Base-by-base conservation (phyloP, 2,888 invertebrate species). In the Harpalus rufipes region DNA sequence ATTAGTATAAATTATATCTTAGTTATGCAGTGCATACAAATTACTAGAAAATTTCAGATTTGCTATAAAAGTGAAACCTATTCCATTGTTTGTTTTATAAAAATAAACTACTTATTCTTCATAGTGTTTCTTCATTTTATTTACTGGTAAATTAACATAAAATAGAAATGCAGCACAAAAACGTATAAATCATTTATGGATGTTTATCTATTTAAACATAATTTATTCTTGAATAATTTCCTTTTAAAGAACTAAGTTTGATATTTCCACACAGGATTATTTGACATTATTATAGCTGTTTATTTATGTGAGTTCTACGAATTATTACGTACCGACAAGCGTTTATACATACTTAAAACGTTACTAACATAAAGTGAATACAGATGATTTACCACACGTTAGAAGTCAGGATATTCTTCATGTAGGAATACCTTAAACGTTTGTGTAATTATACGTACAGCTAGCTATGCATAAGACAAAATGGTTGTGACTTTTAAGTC, bases 131-230 rank as follows among this genome's bases (percentile, higher is more conserved):
- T 16, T 68, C 68, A 74, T 74, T 72, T 72, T 44, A 74, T 44
- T 44, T 41, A 74, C 41, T 44, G 44, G 68, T 39, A 68, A 74
- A 74, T 74, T 74, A 41, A 74, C 72, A 74, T 74, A 74, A 44
- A 74, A 74, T 74, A 74, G 72, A 74, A 74, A 74, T 74, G 72
- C 72, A 74, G 12, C 41, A 74, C 41, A 74, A 74, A 44, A 74
- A 74, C 10, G 44, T 44, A 74, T 44, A 74, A 74, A 74, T 74
- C 68, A 74, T 41, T 32, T 74, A 74, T 74, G 72, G 72, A 44
- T 44, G 41, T 7, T 68, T 68, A 68, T 68, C 68, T 63, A 63
- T 63, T 16, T 16, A 14, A 16, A 59, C 18, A 41, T 18, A 14
- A 74, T 74, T 44, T 44, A 74, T 74, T 74, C 44, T 18, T 63